Conservation (phyloP, 2,797 vertebrate genomes). For the Crax fasciolata region DNA sequence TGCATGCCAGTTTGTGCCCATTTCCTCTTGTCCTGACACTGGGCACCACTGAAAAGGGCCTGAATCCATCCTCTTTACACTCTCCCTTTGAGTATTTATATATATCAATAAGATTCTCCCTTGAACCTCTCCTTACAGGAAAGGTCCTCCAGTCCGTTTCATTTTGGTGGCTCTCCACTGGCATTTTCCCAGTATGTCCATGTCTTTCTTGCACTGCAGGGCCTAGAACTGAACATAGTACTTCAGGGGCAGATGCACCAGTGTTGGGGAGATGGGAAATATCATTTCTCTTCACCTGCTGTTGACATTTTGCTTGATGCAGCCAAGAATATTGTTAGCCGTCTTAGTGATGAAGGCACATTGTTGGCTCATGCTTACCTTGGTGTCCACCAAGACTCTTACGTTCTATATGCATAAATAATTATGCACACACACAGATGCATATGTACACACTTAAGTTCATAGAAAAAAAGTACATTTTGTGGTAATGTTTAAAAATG, state of each 20-base stretch:
- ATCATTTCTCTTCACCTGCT: background rate
- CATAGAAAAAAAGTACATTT: background rate
- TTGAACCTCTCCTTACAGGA: background rate
- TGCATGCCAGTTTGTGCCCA: background rate
- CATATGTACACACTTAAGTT: background rate
- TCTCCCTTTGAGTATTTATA: background rate
- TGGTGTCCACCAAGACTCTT: background rate
- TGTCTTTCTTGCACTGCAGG: background rate
- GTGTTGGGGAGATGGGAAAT: background rate
- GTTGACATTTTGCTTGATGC: background rate
- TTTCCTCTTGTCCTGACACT: background rate
- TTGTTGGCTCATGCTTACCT: background rate
- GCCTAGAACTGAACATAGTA: background rate
- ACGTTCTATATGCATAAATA: background rate
- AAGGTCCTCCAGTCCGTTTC: background rate
- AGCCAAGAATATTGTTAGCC: background rate
- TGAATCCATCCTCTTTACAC: background rate
- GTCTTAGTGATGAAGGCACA: background rate
- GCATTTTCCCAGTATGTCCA: too few species aligned
- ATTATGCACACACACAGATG: background rate
- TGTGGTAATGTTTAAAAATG: background rate
- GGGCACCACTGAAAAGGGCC: background rate
- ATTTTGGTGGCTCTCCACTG: background rate
- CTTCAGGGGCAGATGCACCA: background rate
- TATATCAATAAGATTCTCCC: background rate